Conservation (phyloP, 1,140 invertebrate genomes). For the Hyposmocoma kahamanoa region DNA sequence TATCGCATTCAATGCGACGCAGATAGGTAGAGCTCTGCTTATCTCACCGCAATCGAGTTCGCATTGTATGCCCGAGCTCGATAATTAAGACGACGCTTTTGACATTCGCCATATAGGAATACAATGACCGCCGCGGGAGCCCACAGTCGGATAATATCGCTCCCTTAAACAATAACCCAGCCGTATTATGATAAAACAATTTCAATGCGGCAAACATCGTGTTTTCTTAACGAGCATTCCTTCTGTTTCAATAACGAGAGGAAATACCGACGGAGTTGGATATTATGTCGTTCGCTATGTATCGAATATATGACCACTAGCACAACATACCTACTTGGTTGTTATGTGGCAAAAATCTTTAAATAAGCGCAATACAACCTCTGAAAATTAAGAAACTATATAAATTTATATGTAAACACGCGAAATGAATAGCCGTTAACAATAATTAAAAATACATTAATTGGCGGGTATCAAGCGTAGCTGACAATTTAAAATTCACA, state of each 20-base stretch:
- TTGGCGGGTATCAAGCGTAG: conserved; percentile 42
- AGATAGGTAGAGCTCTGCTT: conserved; percentile 57
- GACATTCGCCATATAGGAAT: conserved; percentile 72
- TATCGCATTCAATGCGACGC: conserved; percentile 60
- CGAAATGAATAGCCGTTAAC: conserved; percentile 28
- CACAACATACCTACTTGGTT: no score
- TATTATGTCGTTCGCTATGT: no score
- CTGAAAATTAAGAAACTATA: no score
- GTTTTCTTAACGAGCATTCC: conserved; percentile 57
- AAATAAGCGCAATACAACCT: no score
- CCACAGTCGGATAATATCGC: conserved; percentile 59
- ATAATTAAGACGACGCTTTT: conserved; percentile 74
- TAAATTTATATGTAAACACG: conserved; percentile 24
- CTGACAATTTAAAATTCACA: conserved; percentile 53
- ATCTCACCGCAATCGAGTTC: conserved; percentile 67
- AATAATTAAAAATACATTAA: conserved; percentile 31
- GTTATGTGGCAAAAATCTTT: no score
- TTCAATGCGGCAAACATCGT: conserved; percentile 58
- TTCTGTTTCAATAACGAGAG: conserved; percentile 16
- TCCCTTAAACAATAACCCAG: conserved; percentile 64
- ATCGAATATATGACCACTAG: no score
- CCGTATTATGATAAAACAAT: conserved; percentile 69
- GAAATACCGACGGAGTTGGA: no score
- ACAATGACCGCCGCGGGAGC: conserved; percentile 69
- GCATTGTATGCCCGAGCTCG: conserved; percentile 66